phyloP scores from a whole-genome alignment of 2,797 vertebrate genomes.

The Betta splendens region DNA sequence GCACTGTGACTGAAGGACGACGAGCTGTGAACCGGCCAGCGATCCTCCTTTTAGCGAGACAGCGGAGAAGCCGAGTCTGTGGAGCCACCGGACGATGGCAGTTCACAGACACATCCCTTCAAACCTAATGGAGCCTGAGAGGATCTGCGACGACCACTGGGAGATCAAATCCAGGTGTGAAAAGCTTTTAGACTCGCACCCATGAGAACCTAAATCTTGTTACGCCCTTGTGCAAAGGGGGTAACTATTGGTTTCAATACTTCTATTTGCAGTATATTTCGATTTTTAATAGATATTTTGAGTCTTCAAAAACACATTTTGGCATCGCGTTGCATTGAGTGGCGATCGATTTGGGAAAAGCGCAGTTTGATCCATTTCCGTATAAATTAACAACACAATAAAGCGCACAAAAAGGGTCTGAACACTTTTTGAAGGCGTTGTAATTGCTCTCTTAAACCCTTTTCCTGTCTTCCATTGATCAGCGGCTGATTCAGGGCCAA shows the following conservation, averaged over 20 bases:
- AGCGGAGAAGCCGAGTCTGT: too few relatives aligned
- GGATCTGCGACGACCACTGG: too few relatives aligned
- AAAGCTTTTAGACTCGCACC: not conserved
- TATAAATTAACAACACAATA: not conserved
- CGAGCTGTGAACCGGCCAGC: too few relatives aligned
- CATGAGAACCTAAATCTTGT: not conserved
- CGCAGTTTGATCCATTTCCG: not conserved
- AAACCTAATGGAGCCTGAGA: not conserved
- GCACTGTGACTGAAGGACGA: too few relatives aligned
- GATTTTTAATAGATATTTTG: not conserved
- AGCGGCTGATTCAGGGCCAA: constrained; percentile 48
- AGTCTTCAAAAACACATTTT: not conserved
- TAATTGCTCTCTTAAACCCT: constrained; percentile 37
- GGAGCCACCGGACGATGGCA: too few relatives aligned
- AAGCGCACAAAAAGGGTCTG: not conserved
- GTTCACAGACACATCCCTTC: too few relatives aligned
- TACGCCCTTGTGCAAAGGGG: not conserved
- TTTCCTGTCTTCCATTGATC: constrained; percentile 59
- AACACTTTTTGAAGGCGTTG: not conserved
- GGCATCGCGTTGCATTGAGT: not conserved
- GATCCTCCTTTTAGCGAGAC: too few relatives aligned
- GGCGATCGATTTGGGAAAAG: not conserved
- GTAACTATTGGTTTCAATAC: too few relatives aligned
- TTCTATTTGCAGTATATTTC: not conserved
- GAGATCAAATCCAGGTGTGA: not conserved